These are phyloP conservation scores for Leptothorax acervorum DNA, from an alignment of 2,888 invertebrate species.

Conservation along the genomic window DNA sequence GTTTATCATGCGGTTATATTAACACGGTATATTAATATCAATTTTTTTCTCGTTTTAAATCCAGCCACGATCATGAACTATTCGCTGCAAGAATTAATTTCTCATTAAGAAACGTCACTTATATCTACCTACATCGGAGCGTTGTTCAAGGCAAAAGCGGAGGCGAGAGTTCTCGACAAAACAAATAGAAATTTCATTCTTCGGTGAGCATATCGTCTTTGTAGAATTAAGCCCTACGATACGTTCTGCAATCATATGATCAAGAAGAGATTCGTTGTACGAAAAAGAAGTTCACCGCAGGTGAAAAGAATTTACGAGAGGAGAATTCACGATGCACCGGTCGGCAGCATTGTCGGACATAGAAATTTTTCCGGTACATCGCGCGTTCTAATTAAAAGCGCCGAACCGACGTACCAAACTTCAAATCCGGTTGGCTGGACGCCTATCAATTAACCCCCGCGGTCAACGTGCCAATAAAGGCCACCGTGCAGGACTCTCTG, in stretches of 20 bases:
- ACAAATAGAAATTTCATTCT: conserved; percentile 13
- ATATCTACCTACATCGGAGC: background rate
- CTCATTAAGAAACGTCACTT: background rate
- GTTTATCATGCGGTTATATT: background rate
- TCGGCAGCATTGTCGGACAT: background rate
- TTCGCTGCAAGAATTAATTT: conserved; percentile 3
- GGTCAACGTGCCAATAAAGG: conserved; percentile 61
- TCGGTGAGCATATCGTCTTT: background rate
- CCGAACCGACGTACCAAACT: conserved; percentile 41
- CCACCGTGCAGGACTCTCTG: conserved; percentile 32
- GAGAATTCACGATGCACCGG: conserved; percentile 11
- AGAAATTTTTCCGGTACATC: conserved; percentile 49
- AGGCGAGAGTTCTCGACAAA: background rate
- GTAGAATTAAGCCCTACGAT: background rate
- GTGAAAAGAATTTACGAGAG: background rate
- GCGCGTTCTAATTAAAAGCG: conserved; percentile 58
- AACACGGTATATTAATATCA: background rate
- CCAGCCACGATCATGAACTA: background rate
- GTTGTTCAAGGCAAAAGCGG: background rate
- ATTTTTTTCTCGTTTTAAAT: conserved; percentile 6
- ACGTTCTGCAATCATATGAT: background rate
- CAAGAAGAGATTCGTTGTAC: background rate
- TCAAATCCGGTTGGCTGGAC: conserved; percentile 54
- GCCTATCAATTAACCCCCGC: conserved; percentile 63
- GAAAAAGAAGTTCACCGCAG: conserved; percentile 4